phyloP scores from a whole-genome alignment of 2,797 vertebrate genomes.

The Nyctalus aviator region DNA sequence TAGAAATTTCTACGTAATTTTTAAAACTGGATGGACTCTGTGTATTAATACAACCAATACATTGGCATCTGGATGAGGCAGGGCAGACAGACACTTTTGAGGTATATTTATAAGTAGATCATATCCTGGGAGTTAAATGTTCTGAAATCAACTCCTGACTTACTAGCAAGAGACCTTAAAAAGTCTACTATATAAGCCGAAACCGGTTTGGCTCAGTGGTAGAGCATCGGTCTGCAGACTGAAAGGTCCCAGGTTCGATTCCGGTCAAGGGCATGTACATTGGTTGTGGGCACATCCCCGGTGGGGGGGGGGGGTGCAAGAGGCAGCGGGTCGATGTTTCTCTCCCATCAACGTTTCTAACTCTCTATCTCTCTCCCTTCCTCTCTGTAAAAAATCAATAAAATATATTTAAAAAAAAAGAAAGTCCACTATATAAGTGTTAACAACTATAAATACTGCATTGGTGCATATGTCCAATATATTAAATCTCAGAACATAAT shows the following conservation, averaged over 20 bases:
- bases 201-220: too few species aligned
- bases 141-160: background rate
- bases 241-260: too few species aligned
- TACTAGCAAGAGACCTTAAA: background rate
- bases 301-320: too few species aligned
- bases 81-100: background rate
- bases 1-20: background rate
- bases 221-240: too few species aligned
- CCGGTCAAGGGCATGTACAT: too few species aligned
- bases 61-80: background rate
- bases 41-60: background rate
- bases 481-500: background rate
- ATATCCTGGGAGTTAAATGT: background rate
- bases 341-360: too few species aligned
- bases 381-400: too few species aligned
- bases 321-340: too few species aligned
- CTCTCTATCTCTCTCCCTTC: too few species aligned
- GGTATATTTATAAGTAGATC: background rate
- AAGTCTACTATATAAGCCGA: background rate
- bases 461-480: background rate
- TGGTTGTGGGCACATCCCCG: too few species aligned
- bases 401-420: too few species aligned
- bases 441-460: background rate
- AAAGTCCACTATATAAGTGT: background rate
- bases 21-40: background rate